Conservation (phyloP, 2,113 vertebrate species). For the Columba janthina region DNA sequence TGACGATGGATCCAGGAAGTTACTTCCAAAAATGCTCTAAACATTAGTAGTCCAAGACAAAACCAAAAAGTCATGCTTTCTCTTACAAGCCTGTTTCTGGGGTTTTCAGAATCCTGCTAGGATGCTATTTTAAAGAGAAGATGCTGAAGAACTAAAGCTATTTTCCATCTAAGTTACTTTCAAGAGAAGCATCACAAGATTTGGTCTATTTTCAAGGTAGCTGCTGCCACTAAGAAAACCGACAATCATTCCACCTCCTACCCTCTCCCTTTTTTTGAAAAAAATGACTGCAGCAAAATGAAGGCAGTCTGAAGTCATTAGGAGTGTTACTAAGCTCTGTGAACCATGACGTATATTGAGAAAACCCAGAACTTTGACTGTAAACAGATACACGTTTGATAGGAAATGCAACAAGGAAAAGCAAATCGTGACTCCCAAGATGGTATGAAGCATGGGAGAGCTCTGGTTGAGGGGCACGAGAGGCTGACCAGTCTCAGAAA, state of each 20-base stretch:
- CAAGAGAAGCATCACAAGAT: background rate
- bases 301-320: background rate
- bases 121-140: background rate
- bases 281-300: background rate
- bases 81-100: background rate
- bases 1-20: background rate
- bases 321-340: background rate
- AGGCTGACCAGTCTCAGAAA: background rate
- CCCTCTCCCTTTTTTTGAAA: background rate
- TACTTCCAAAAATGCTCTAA: background rate
- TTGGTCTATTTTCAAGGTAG: background rate
- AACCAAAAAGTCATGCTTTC: background rate
- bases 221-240: background rate
- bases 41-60: background rate
- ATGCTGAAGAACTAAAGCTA: background rate
- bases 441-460: background rate
- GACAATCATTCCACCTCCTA: background rate
- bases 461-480: background rate
- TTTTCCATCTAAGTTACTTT: background rate
- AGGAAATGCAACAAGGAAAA: fast-evolving
- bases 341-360: background rate
- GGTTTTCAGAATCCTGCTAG: background rate
- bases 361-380: background rate
- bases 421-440: background rate
- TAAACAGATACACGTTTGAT: fast-evolving